Conservation (phyloP, 1,140 invertebrate genomes). For the Sminthurides bifidus region DNA sequence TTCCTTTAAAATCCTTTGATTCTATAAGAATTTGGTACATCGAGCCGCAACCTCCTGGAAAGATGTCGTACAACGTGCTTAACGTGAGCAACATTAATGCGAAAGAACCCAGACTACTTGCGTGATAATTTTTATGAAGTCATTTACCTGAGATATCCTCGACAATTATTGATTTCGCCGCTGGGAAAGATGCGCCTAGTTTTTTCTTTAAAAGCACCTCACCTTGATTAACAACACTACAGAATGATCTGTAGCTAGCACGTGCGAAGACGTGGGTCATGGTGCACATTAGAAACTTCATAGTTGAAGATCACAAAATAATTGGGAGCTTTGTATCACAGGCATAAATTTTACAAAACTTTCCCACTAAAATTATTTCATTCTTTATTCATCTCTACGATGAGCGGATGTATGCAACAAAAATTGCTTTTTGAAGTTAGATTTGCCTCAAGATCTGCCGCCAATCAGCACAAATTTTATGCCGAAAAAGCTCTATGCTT, state of each 20-base stretch:
- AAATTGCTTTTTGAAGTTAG: no score
- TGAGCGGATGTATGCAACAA: not conserved
- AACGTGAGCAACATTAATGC: slow-evolving; percentile 14
- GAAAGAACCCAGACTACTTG: not conserved
- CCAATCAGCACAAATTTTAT: no score
- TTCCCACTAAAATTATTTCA: no score
- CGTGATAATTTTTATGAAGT: not conserved
- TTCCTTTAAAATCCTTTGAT: slow-evolving; percentile 59
- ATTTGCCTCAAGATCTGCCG: no score
- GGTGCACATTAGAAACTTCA: no score
- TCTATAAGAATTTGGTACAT: slow-evolving; percentile 75
- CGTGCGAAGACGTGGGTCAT: no score
- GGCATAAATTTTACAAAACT: no score
- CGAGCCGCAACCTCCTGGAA: slow-evolving; percentile 66
- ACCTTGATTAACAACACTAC: no score
- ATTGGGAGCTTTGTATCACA: no score
- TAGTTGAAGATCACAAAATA: no score
- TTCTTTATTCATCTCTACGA: not conserved
- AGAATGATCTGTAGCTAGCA: no score
- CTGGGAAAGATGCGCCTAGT: slow-evolving; percentile 43
- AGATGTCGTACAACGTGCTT: slow-evolving; percentile 20
- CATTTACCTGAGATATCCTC: slow-evolving; percentile 55
- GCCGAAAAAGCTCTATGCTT: no score
- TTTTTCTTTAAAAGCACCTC: slow-evolving; percentile 14
- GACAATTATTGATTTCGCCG: slow-evolving; percentile 53